Base-by-base conservation (phyloP, 2,888 invertebrate genomes). In the Ferdinandea cuprea region DNA sequence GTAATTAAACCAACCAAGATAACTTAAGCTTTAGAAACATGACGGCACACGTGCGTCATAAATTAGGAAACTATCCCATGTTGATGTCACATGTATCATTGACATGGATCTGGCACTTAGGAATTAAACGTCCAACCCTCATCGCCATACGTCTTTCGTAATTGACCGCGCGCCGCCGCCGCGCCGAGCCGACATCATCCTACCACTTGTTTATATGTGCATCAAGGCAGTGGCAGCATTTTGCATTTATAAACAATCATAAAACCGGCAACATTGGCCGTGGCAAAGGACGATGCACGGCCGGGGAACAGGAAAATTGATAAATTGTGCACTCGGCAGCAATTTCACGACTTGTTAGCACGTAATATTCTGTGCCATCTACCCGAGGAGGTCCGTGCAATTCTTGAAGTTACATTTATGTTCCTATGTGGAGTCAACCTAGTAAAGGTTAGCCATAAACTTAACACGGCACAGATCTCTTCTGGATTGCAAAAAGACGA, bases 311-410 rank as follows among this genome's bases (percentile, higher is more conserved):
- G 25, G 50, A 50, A 81, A 71, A 65, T 66, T 81, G 81, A 81
- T 81, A 77, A 81, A 81, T 81, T 77, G 81, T 78, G 72, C 72
- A 78, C 72, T 73, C 72, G 72, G 83, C 78, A 78, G 72, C 66
- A 52, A 68, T 78, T 78, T 83, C 83, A 83, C 78, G 83, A 78
- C 78, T 83, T 83, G 83, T 83, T 83, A 78, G 83, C 83, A 81
- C 81, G 78, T 81, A 59, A 81, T 77, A 77, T 61, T 81, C 71
- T 72, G 54, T 72, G 54, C 78, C 77, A 81, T 81, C 77, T 30
- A 52, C 30, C 52, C 59, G 13, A 66, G 54, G 76, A 71, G 58
- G 76, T 72, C 66, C 25, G 52, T 68, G 42, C 37, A 44, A 58
- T 40, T 48, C 21, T 72, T 54, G 32, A 37, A 40, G 28, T 52